A percentile compares a stretch with the other conserved stretches of the same genome.
Conservation (phyloP, 2,888 invertebrate species). For the Gisinianus flammeolus region DNA sequence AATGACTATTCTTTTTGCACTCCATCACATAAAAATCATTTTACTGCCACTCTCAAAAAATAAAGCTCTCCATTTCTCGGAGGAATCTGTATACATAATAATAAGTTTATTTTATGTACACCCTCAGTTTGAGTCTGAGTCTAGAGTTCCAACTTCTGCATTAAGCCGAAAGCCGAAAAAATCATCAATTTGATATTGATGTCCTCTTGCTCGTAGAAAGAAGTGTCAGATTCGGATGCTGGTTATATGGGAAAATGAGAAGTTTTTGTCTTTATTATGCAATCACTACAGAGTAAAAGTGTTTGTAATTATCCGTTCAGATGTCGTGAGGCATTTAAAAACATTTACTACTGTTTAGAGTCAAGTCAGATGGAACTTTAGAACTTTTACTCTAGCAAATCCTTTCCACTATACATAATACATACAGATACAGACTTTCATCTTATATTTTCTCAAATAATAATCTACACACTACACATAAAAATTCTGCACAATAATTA, state of each 20-base stretch:
- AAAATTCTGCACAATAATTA: neutral
- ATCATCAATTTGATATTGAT: too few species aligned
- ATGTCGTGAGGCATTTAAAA: neutral
- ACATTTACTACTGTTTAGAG: neutral
- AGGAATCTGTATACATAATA: too few species aligned
- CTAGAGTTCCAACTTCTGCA: too few species aligned
- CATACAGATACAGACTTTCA: neutral
- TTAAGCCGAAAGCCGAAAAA: too few species aligned
- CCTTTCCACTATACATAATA: too few species aligned
- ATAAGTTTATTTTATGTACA: too few species aligned
- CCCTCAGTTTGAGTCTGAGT: too few species aligned
- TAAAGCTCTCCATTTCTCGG: neutral
- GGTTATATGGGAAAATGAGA: too few species aligned
- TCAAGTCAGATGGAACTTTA: neutral
- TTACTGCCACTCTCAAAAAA: neutral
- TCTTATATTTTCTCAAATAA: neutral
- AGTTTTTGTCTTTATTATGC: too few species aligned
- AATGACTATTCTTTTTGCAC: conserved; percentile 20
- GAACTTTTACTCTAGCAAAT: neutral
- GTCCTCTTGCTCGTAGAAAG: too few species aligned
- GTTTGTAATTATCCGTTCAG: too few species aligned
- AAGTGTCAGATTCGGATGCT: too few species aligned
- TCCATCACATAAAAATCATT: conserved; percentile 11
- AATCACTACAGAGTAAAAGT: neutral
- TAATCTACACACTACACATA: neutral